A percentile compares a stretch with the other conserved stretches of the same genome.
These are phyloP conservation scores for Gymnothorax javanicus DNA, from an alignment of 2,797 vertebrate species.

Conservation along the genomic window DNA sequence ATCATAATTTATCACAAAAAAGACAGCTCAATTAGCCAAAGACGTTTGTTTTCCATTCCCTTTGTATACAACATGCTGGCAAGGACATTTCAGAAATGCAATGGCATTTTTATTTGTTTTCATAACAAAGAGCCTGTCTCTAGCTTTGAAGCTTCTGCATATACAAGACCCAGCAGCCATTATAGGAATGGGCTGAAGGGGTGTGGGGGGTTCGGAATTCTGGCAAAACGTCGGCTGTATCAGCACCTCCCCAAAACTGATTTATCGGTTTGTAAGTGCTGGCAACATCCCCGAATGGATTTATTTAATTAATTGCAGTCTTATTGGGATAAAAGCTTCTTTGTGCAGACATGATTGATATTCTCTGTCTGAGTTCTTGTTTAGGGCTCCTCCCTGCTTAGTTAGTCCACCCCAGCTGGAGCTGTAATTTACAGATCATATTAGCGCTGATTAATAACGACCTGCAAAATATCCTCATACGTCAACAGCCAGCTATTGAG, in stretches of 20 bases:
- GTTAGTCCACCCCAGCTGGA: slow-evolving; percentile 87
- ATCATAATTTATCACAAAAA: slow-evolving; percentile 69
- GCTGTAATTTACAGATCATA: slow-evolving; percentile 90
- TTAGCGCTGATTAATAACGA: slow-evolving; percentile 97
- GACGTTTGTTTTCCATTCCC: slow-evolving; percentile 57
- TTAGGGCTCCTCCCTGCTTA: slow-evolving; percentile 77
- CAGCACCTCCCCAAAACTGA: slow-evolving; percentile 83
- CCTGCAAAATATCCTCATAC: slow-evolving; percentile 82
- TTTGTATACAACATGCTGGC: slow-evolving; percentile 70
- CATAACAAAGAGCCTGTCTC: slow-evolving; percentile 65
- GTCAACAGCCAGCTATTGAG: slow-evolving; percentile 84
- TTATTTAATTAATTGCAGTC: slow-evolving; percentile 93
- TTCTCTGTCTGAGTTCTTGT: slow-evolving; percentile 70
- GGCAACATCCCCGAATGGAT: slow-evolving; percentile 88
- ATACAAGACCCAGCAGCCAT: not conserved
- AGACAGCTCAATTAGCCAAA: slow-evolving; percentile 27
- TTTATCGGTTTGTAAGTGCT: slow-evolving; percentile 95
- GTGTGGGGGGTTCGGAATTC: slow-evolving; percentile 56
- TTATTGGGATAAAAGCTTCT: slow-evolving; percentile 91
- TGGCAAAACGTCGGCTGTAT: slow-evolving; percentile 76
- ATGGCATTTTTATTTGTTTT: slow-evolving; percentile 76
- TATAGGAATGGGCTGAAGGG: slow-evolving; percentile 56
- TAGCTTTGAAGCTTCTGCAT: slow-evolving; percentile 39
- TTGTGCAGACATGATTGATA: slow-evolving; percentile 89
- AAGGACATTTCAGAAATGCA: slow-evolving; percentile 76